These are phyloP conservation scores for Crenuchus spilurus DNA, from an alignment of 2,797 vertebrate genomes.

Conservation along the genomic window DNA sequence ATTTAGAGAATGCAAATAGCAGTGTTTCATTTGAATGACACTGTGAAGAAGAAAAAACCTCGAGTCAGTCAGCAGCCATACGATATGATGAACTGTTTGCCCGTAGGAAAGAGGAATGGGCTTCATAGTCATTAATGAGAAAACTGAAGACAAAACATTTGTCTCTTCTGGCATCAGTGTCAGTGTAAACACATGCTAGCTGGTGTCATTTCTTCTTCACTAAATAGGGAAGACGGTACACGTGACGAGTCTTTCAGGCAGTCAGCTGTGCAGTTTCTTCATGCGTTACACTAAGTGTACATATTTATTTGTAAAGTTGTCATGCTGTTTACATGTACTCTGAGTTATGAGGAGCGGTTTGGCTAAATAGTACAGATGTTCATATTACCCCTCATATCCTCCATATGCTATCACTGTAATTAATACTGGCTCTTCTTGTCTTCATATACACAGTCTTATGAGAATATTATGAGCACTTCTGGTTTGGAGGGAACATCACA, in stretches of 20 bases:
- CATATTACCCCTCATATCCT: not conserved
- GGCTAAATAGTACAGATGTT: not conserved
- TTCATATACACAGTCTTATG: too few relatives aligned
- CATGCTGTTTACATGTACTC: not conserved
- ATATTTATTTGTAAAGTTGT: not conserved
- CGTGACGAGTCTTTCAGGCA: not conserved
- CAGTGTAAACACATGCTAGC: conserved; percentile 31
- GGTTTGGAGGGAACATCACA: too few relatives aligned
- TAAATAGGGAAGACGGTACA: conserved; percentile 11
- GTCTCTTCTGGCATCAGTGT: not conserved
- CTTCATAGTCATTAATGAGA: conserved; percentile 31
- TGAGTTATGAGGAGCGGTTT: not conserved
- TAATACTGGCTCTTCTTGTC: too few relatives aligned
- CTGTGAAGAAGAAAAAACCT: conserved; percentile 14
- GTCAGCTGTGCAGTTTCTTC: conserved; percentile 11
- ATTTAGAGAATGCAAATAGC: conserved; percentile 52
- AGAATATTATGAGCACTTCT: too few relatives aligned
- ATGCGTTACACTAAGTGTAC: too few relatives aligned
- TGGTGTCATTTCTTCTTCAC: conserved; percentile 37
- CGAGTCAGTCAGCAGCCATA: conserved; percentile 15
- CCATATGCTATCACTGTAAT: too few relatives aligned
- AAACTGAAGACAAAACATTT: conserved; percentile 21
- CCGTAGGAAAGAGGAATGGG: conserved; percentile 5
- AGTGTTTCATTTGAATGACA: not conserved
- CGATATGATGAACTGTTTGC: conserved; percentile 34